phyloP scores from a whole-genome alignment of 2,797 vertebrate species.

The Phalloptychus januarius region DNA sequence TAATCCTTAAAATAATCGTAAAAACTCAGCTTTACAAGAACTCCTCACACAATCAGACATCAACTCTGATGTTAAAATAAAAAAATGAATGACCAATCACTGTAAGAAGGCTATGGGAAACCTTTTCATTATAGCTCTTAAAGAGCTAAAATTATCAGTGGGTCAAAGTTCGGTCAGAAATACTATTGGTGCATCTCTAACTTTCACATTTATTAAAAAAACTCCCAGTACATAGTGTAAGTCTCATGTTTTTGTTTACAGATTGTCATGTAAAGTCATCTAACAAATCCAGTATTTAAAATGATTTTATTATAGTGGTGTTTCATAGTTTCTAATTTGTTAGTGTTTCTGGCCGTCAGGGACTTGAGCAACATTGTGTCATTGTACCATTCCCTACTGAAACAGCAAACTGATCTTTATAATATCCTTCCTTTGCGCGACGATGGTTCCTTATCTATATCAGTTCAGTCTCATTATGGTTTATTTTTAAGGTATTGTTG shows the following conservation, averaged over 20 bases:
- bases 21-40: not conserved
- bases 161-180: not conserved
- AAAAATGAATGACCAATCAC: not conserved
- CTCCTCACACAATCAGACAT: not conserved
- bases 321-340: conserved; percentile 5
- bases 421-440: not conserved
- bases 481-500: not conserved
- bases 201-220: not conserved
- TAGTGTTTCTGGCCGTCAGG: not conserved
- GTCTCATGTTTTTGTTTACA: conserved; percentile 28
- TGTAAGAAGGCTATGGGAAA: not conserved
- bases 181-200: not conserved
- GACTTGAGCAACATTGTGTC: not conserved
- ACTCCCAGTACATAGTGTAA: not conserved
- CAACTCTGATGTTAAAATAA: not conserved
- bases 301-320: not conserved
- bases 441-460: not conserved
- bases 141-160: not conserved
- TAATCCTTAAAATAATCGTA: not conserved
- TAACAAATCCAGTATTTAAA: conserved; percentile 31
- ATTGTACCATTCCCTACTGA: not conserved
- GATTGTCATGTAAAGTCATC: not conserved
- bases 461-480: not conserved
- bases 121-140: not conserved
- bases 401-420: not conserved